phyloP scores from a whole-genome alignment of 1,140 invertebrate genomes.

The Monomorium pharaonis region DNA sequence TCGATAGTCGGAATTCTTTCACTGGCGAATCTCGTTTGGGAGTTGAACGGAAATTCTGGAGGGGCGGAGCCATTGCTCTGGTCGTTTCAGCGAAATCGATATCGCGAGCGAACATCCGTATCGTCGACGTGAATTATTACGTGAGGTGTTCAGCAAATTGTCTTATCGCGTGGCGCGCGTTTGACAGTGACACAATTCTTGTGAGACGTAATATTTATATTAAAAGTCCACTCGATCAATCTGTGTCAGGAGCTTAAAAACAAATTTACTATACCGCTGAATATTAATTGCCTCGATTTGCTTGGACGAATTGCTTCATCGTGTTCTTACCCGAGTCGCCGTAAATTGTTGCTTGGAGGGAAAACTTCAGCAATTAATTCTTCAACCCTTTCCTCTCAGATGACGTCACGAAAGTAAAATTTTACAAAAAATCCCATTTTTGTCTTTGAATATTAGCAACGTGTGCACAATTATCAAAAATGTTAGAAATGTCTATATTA shows the following conservation, averaged over 20 bases:
- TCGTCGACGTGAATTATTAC: conserved; percentile 69
- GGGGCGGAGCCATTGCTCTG: conserved; percentile 37
- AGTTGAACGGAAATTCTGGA: conserved; percentile 40
- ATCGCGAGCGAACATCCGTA: conserved; percentile 47
- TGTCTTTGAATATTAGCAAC: background rate
- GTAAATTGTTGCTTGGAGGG: conserved; percentile 50
- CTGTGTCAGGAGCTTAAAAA: conserved; percentile 50
- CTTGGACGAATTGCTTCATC: conserved; percentile 53
- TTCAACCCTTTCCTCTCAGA: conserved; percentile 18
- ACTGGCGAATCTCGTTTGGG: conserved; percentile 37
- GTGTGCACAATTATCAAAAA: background rate
- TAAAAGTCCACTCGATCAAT: conserved; percentile 56
- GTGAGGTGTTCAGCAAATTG: conserved; percentile 64
- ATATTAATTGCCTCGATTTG: conserved; percentile 60
- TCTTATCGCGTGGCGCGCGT: conserved; percentile 67
- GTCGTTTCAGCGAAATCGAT: conserved; percentile 61
- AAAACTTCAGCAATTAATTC: conserved; percentile 54
- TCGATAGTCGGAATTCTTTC: conserved; percentile 59
- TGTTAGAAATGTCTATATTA: background rate
- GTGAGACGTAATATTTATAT: conserved; percentile 59
- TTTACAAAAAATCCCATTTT: conserved; percentile 24
- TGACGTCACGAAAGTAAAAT: conserved; percentile 36
- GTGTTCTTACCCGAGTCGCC: conserved; percentile 52
- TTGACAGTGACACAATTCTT: conserved; percentile 57
- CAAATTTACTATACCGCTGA: conserved; percentile 54